phyloP scores from a whole-genome alignment of 2,113 vertebrate species.

The Oxyruncus cristatus region DNA sequence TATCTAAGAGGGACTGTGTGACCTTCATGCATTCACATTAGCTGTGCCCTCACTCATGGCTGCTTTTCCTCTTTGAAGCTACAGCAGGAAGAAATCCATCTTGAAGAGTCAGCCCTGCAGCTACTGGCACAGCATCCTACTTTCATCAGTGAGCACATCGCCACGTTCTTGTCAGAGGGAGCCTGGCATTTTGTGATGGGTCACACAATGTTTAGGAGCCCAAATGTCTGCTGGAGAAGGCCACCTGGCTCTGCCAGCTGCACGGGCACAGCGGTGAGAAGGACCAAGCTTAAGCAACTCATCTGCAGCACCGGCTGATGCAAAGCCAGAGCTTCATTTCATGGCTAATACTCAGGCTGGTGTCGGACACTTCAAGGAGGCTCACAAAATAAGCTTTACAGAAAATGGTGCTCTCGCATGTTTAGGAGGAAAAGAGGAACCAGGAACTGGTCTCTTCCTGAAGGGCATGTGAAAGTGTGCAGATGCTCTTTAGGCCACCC shows the following conservation, averaged over 20 bases:
- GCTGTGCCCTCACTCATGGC: background rate
- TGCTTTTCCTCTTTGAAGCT: conserved; percentile 35
- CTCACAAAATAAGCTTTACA: background rate
- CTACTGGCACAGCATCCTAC: background rate
- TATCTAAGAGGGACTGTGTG: background rate
- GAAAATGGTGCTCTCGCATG: background rate
- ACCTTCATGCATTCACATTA: conserved; percentile 40
- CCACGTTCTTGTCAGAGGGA: background rate
- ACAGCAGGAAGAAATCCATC: conserved; percentile 27
- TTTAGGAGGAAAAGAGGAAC: background rate
- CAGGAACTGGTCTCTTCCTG: background rate
- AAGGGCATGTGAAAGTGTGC: background rate
- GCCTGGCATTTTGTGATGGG: background rate
- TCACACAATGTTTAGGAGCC: background rate
- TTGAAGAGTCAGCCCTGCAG: background rate
- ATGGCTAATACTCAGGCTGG: background rate
- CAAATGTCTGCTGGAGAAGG: background rate
- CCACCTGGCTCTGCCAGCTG: background rate
- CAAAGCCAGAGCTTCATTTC: conserved; percentile 1
- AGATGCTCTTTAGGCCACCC: background rate
- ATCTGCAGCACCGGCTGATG: background rate
- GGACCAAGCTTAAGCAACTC: background rate
- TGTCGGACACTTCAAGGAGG: background rate
- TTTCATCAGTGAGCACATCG: background rate
- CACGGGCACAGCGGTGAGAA: background rate